phyloP scores from a whole-genome alignment of 2,888 invertebrate species.

The Phalera bucephala region DNA sequence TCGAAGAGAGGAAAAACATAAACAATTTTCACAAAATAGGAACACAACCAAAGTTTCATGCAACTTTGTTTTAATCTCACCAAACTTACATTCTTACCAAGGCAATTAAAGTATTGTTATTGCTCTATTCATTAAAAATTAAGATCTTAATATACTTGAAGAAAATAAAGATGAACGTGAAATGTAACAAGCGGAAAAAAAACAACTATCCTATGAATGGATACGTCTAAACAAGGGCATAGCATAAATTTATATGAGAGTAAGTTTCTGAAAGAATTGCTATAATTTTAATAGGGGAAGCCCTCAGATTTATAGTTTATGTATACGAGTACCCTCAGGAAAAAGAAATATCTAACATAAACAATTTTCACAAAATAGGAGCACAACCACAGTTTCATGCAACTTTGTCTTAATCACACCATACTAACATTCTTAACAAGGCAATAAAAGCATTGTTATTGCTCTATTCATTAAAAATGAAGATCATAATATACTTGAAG shows the following conservation, averaged over 20 bases:
- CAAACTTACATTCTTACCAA: conserved; percentile 18
- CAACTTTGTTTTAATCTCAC: no score
- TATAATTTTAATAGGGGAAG: no score
- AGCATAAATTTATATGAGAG: conserved; percentile 26
- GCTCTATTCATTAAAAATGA: conserved; percentile 18
- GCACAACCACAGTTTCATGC: no score
- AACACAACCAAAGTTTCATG: no score
- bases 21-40: no score
- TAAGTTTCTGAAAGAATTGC: no score
- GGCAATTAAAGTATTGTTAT: conserved; percentile 26
- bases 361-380: no score
- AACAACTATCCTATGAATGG: conserved; percentile 28
- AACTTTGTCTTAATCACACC: no score
- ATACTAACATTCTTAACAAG: conserved; percentile 18
- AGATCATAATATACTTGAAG: conserved; percentile 23
- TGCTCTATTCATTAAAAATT: conserved; percentile 20
- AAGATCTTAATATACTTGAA: conserved; percentile 22
- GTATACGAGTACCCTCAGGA: no score
- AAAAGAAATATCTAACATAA: no score
- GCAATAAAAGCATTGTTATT: conserved; percentile 27
- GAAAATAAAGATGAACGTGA: conserved; percentile 11
- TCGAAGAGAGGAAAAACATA: no score
- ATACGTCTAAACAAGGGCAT: conserved; percentile 29
- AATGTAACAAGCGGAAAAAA: conserved; percentile 30
- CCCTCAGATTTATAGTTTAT: no score